Percentiles rank a stretch among this genome's conserved stretches.
These are phyloP conservation scores for Onthophagus sagittarius DNA, from an alignment of 2,888 invertebrate genomes.

Conservation along the genomic window DNA sequence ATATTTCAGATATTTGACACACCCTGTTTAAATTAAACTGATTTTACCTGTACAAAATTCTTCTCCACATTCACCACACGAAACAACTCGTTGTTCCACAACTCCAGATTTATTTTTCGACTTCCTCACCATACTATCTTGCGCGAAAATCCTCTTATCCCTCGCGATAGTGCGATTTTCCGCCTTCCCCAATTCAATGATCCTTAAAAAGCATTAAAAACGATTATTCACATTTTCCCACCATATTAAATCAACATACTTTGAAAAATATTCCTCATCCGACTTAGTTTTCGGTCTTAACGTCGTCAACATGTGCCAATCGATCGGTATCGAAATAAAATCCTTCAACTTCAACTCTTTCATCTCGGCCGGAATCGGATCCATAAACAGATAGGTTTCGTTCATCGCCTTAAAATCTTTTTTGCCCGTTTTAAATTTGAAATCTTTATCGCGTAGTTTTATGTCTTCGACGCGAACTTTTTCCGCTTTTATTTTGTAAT, in stretches of 20 bases:
- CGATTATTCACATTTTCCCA: constrained; percentile 6
- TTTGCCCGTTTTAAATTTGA: constrained; percentile 69
- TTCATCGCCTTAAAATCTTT: constrained; percentile 66
- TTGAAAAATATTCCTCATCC: constrained; percentile 85
- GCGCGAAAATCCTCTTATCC: constrained; percentile 64
- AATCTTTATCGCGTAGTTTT: constrained; percentile 71
- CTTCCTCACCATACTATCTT: constrained; percentile 66
- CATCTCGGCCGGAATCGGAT: constrained; percentile 84
- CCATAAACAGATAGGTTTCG: constrained; percentile 63
- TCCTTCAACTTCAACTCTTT: constrained; percentile 68
- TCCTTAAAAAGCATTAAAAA: constrained; percentile 52
- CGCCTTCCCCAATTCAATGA: constrained; percentile 78
- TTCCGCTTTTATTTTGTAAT: constrained; percentile 84
- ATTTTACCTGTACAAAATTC: constrained; percentile 79
- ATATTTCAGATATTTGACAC: too few relatives aligned
- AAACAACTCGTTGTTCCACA: constrained; percentile 69
- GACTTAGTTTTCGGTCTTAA: constrained; percentile 75
- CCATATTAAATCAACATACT: constrained; percentile 47
- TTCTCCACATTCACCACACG: constrained; percentile 78
- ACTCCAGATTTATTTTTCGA: constrained; percentile 82
- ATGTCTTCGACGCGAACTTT: constrained; percentile 76
- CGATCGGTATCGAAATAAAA: constrained; percentile 79
- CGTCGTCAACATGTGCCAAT: constrained; percentile 92
- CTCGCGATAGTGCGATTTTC: constrained; percentile 67
- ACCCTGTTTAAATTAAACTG: too few relatives aligned